These are phyloP conservation scores for Acleris holmiana DNA, from an alignment of 2,888 invertebrate species.

Conservation along the genomic window DNA sequence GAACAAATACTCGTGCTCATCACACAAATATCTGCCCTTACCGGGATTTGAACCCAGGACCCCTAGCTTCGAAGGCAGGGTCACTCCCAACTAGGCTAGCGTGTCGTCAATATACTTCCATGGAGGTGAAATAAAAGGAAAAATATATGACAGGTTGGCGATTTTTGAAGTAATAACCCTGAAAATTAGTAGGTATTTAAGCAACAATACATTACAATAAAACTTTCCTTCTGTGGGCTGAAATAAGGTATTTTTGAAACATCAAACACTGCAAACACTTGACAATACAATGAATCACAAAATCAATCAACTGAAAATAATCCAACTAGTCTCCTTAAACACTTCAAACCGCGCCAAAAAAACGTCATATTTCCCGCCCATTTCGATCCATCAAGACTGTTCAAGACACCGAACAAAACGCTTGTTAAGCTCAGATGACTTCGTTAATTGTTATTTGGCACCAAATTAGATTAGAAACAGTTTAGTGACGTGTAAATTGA, in stretches of 20 bases:
- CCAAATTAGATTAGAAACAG: slow-evolving; percentile 64
- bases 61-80: too few species aligned
- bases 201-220: too few species aligned
- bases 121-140: too few species aligned
- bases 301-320: not conserved
- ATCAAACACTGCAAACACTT: not conserved
- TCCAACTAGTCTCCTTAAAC: not conserved
- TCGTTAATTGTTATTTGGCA: slow-evolving; percentile 75
- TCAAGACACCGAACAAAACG: slow-evolving; percentile 48
- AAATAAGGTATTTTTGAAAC: not conserved
- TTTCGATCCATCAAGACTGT: slow-evolving; percentile 62
- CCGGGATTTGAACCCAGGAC: too few species aligned
- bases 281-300: not conserved
- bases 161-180: too few species aligned
- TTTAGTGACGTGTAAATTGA: slow-evolving; percentile 49
- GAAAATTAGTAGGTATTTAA: too few species aligned
- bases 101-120: too few species aligned
- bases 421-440: slow-evolving; percentile 72
- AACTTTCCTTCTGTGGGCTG: too few species aligned
- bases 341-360: slow-evolving; percentile 51
- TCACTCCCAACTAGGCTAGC: too few species aligned
- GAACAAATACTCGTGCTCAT: too few species aligned
- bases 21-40: too few species aligned
- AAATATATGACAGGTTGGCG: too few species aligned
- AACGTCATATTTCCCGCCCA: slow-evolving; percentile 63